Percentiles rank a stretch among this genome's conserved stretches.
Evolutionary conservation across 1,140 invertebrate species (phyloP).

Genomic region (Colletes latitarsis): DNA sequence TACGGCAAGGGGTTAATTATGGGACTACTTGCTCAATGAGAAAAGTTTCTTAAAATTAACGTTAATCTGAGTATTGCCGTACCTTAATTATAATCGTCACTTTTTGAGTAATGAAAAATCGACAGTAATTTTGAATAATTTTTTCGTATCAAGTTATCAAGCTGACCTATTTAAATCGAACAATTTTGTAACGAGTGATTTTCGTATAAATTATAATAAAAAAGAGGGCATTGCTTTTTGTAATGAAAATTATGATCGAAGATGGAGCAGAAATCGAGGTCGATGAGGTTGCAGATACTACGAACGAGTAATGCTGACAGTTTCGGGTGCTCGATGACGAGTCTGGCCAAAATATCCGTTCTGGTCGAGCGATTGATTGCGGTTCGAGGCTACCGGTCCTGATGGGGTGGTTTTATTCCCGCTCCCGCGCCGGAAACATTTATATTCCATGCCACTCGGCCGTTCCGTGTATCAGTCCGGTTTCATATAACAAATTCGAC

Average conservation of each 20-base stretch:
- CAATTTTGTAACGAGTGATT: no score
- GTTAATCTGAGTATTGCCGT: no score
- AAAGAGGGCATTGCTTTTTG: no score
- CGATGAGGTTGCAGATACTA: neutral
- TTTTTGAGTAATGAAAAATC: no score
- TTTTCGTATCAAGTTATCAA: no score
- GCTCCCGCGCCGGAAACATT: constrained; percentile 29
- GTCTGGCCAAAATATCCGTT: neutral
- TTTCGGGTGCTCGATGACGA: neutral
- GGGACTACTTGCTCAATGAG: no score
- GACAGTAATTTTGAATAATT: no score
- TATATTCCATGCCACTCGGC: constrained; percentile 41
- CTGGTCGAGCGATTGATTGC: constrained; percentile 3
- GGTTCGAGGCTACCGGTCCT: neutral
- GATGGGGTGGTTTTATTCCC: constrained; percentile 21
- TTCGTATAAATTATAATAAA: no score
- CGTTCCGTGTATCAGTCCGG: constrained; percentile 46
- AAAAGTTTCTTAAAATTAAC: no score
- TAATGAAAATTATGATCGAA: neutral
- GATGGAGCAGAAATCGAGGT: neutral
- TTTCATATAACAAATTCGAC: constrained; percentile 50
- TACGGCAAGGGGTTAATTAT: no score
- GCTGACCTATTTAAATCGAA: no score
- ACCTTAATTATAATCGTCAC: no score
- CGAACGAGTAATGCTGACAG: neutral